A percentile compares a stretch with the other conserved stretches of the same genome.
phyloP scores from a whole-genome alignment of 2,888 invertebrate genomes.

The Drosophila pegasa region DNA sequence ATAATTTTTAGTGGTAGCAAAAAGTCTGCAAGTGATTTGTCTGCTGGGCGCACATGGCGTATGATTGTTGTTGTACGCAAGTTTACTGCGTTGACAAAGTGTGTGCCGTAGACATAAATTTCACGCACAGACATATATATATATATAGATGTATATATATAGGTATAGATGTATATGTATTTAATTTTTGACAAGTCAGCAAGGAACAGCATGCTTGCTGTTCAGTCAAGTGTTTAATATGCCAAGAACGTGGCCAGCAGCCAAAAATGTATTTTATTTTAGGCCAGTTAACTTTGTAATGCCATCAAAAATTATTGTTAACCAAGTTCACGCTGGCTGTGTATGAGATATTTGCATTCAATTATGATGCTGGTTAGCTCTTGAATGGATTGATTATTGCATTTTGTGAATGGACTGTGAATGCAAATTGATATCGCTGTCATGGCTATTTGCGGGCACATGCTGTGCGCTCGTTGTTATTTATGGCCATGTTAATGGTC shows the following conservation, averaged over 20 bases:
- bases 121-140: constrained; percentile 3
- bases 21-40: constrained; percentile 56
- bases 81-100: constrained; percentile 32
- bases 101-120: constrained; percentile 26
- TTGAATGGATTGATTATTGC: constrained; percentile 11
- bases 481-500: constrained; percentile 18
- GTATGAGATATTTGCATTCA: constrained; percentile 10
- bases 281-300: constrained; percentile 49
- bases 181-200: constrained; percentile 36
- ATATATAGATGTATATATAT: neutral
- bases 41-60: constrained; percentile 46
- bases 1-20: constrained; percentile 29
- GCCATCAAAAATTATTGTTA: constrained; percentile 30
- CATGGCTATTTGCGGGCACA: too few species aligned
- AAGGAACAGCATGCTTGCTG: constrained; percentile 22
- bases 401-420: constrained; percentile 4
- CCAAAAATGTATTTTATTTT: constrained; percentile 30
- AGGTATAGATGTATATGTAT: constrained; percentile 6
- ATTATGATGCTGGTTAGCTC: constrained; percentile 15
- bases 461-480: constrained; percentile 27
- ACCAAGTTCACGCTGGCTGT: constrained; percentile 16
- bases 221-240: constrained; percentile 46
- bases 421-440: constrained; percentile 16
- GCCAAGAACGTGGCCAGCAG: constrained; percentile 27
- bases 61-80: constrained; percentile 47